Percentiles rank a stretch among this genome's conserved stretches.
Evolutionary conservation across 2,888 invertebrate species (phyloP).

Genomic region (Meandrusa payeni): DNA sequence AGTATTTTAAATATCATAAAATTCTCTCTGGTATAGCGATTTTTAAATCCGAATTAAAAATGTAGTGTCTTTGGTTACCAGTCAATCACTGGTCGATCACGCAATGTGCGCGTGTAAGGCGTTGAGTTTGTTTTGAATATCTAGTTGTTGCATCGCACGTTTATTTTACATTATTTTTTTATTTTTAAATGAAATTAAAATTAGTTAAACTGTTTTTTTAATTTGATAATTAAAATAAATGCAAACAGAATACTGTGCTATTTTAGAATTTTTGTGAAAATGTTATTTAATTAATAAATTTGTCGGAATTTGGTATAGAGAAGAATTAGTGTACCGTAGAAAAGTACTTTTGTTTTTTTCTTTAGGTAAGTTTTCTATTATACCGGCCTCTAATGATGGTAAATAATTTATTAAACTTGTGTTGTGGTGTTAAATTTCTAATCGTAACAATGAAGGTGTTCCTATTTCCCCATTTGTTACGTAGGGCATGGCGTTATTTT

Average conservation of each 20-base stretch:
- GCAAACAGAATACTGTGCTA: not conserved
- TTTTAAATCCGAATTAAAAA: too few relatives aligned
- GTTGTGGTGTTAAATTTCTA: constrained; percentile 13
- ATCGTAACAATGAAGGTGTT: not conserved
- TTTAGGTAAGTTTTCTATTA: constrained; percentile 13
- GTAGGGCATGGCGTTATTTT: constrained; percentile 14
- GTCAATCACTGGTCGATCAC: too few relatives aligned
- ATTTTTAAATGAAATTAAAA: too few relatives aligned
- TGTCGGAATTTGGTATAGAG: not conserved
- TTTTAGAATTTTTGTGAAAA: constrained; percentile 5
- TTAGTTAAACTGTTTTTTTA: too few relatives aligned
- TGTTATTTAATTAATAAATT: constrained; percentile 11
- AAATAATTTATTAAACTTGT: not conserved
- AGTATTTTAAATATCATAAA: too few relatives aligned
- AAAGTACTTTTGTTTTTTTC: not conserved
- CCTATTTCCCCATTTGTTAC: constrained; percentile 12
- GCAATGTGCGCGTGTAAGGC: constrained; percentile 7
- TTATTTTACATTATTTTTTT: not conserved
- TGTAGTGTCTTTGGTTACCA: too few relatives aligned
- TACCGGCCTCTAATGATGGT: too few relatives aligned
- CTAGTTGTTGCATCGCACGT: constrained; percentile 1
- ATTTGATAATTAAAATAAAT: not conserved
- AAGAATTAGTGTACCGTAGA: not conserved
- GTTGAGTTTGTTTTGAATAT: constrained; percentile 1
- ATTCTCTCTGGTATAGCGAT: too few relatives aligned